Conservation (phyloP, 2,888 invertebrate genomes). For the Axea sp. region DNA sequence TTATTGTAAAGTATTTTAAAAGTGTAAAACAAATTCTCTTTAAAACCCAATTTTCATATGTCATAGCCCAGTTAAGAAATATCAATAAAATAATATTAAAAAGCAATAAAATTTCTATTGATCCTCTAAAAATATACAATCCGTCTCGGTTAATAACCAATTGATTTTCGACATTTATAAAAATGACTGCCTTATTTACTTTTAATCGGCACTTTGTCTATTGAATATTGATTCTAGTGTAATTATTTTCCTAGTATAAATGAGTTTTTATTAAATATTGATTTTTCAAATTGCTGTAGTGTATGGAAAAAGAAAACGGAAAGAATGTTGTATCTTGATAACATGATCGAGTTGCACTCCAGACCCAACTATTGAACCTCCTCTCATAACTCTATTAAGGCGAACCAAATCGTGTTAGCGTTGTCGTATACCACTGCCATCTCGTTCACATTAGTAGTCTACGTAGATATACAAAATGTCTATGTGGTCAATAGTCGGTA, state of each 20-base stretch:
- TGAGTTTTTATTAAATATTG: slow-evolving; percentile 29
- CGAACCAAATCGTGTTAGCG: slow-evolving; percentile 71
- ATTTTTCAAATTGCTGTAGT: slow-evolving; percentile 24
- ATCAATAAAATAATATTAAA: no score
- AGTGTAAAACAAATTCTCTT: no score
- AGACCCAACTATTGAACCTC: slow-evolving; percentile 60
- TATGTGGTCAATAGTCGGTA: slow-evolving; percentile 47
- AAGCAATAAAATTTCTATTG: no score
- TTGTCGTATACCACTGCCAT: slow-evolving; percentile 62
- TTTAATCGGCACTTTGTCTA: no score
- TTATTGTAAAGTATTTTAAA: no score
- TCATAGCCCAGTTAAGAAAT: no score
- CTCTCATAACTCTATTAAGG: slow-evolving; percentile 72
- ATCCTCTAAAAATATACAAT: no score
- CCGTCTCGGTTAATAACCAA: no score
- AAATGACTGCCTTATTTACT: no score
- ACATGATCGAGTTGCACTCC: slow-evolving; percentile 69
- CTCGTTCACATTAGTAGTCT: slow-evolving; percentile 60
- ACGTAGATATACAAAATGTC: slow-evolving; percentile 50
- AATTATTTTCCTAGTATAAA: neutral
- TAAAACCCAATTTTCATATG: no score
- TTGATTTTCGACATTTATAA: no score
- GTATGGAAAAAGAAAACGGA: slow-evolving; percentile 42
- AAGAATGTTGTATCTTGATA: slow-evolving; percentile 70
- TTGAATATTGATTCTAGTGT: no score